These are phyloP conservation scores for Nomia melanderi DNA, from an alignment of 1,140 invertebrate genomes.

Conservation along the genomic window DNA sequence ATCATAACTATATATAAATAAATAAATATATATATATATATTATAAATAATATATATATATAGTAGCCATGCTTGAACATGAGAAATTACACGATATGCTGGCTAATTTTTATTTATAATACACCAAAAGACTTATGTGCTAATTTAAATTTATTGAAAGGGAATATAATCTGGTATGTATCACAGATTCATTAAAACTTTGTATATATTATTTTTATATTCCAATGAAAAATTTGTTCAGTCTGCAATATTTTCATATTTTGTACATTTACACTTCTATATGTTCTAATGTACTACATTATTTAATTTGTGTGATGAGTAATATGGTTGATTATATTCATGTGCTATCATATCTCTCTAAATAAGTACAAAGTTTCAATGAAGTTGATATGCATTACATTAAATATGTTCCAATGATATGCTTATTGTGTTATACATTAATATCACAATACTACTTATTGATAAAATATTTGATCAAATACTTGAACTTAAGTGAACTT, in stretches of 20 bases:
- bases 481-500: conserved; percentile 1
- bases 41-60: no score
- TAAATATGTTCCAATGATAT: conserved; percentile 25
- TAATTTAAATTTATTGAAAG: conserved; percentile 21
- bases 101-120: conserved; percentile 31
- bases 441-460: conserved; percentile 9
- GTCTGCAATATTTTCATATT: background rate
- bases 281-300: background rate
- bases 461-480: background rate
- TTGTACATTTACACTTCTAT: background rate
- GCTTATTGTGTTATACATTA: background rate
- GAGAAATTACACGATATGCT: conserved; percentile 11
- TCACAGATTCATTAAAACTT: conserved; percentile 20
- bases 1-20: background rate
- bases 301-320: background rate
- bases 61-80: conserved; percentile 23
- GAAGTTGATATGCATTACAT: conserved; percentile 35
- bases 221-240: background rate
- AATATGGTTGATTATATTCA: background rate
- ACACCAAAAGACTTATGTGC: conserved; percentile 30
- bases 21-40: no score
- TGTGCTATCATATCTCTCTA: conserved; percentile 4
- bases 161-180: conserved; percentile 12
- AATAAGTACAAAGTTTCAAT: conserved; percentile 49
- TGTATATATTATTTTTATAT: conserved; percentile 9